Base-by-base conservation (phyloP, 2,113 vertebrate genomes). In the Argyrosomus japonicus region DNA sequence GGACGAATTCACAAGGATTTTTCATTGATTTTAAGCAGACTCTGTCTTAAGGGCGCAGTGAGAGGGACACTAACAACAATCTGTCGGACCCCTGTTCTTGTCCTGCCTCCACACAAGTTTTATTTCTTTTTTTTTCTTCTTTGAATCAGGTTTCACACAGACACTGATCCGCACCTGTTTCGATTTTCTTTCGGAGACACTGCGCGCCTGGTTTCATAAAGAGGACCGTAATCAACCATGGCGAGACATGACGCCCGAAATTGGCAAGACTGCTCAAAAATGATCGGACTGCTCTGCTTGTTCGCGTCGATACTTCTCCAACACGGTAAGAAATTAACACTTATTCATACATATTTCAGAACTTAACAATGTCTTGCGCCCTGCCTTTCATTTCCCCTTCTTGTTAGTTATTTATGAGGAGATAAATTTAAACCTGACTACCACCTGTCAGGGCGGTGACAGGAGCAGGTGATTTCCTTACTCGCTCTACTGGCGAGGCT, bases 261-360 rank as follows among this genome's bases (percentile, higher is more conserved):
- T 45, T 82, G 75, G 74, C 73, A 45, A 8, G 79, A 76, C 79
- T 80, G 47, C 73, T 67, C 64, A 17, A 89, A 82, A 81, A 89
- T 89, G 83, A 57, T 79, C 69, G 81, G 82, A 87, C 82, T 93
- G 50, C 68, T 93, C 53, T 73, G 72, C 68, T n/a, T 91, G 86
- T 56, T 87, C 48, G 57, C 85, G 69, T 87, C 90, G 61, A 68
- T 88, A 69, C 67, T 92, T 47, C 0, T 54, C 27, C 78, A 75
- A 67, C 86, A 93, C 85, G 94, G 94, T 95, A 93, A 92, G 93
- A 87, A 72, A 74, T 15, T 1, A 3, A 14, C 48, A 68, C 86
- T 77, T 75, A 0, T 65, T 40, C 36, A 40, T 40, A 8, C 36
- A 40, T 40, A 40, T 40, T 40, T 47, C 2, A 21, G 32, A 84